Percentiles rank a stretch among this genome's conserved stretches.
Evolutionary conservation across 64 coral and sea anemone genomes (phyloP).

Genomic region (Porites australiensis): DNA sequence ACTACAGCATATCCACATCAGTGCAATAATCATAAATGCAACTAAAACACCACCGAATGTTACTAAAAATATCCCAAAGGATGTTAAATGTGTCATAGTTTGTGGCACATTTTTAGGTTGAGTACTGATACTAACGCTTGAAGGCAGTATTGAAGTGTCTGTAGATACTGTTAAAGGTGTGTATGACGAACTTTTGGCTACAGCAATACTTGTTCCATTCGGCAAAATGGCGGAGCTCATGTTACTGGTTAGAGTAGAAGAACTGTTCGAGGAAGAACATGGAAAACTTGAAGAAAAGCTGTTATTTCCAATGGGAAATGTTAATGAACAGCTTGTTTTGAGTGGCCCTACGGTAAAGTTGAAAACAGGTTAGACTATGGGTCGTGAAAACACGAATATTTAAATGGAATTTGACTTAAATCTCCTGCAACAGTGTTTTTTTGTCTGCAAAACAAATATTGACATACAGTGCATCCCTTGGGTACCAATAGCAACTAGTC

Average conservation of each 20-base stretch:
- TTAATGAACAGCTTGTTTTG: background rate
- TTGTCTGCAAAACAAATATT: constrained; percentile 5
- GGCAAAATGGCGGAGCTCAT: background rate
- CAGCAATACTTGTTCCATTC: background rate
- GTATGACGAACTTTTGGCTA: background rate
- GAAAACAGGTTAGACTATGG: background rate
- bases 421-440: background rate
- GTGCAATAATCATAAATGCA: constrained; percentile 9
- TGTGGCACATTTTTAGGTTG: background rate
- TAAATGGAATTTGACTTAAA: background rate
- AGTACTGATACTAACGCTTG: background rate
- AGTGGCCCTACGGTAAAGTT: background rate
- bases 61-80: constrained; percentile 40
- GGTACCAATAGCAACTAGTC: background rate
- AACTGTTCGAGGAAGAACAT: background rate
- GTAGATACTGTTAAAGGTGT: background rate
- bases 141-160: background rate
- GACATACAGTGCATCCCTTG: background rate
- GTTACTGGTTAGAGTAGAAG: background rate
- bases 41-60: constrained; percentile 21
- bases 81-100: background rate
- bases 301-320: no score
- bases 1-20: constrained; percentile 20
- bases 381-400: background rate
- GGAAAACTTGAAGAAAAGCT: background rate